Evolutionary conservation across 2,113 vertebrate genomes (phyloP).

Genomic region (Murina feae): DNA sequence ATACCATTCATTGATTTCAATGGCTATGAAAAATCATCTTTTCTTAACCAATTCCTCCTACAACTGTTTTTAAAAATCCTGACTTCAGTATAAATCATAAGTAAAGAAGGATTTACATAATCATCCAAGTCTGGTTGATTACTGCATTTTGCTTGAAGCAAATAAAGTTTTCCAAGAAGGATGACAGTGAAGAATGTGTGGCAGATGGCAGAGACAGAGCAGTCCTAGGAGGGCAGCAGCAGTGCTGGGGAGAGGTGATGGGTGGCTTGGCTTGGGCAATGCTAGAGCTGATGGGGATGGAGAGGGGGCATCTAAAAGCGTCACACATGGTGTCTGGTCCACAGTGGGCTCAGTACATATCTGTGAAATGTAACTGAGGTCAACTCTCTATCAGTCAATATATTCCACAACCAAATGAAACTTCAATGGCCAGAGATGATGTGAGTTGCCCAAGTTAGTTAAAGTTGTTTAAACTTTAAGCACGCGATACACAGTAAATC

Average conservation of each 20-base stretch:
- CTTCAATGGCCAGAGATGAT: background rate
- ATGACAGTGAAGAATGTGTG: background rate
- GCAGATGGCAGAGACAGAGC: background rate
- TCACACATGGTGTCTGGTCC: background rate
- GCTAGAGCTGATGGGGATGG: background rate
- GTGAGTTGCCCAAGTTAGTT: background rate
- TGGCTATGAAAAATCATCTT: background rate
- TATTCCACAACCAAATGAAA: background rate
- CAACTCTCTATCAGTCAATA: background rate
- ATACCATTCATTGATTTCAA: background rate
- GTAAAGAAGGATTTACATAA: background rate
- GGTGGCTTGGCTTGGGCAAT: background rate
- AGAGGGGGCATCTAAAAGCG: background rate
- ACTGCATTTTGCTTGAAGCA: background rate
- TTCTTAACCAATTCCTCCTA: background rate
- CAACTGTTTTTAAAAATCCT: background rate
- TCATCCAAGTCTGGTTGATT: background rate
- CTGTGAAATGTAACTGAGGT: background rate
- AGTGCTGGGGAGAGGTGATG: background rate
- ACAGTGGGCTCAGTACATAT: background rate
- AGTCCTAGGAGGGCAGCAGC: rapidly evolving
- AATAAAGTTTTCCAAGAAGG: background rate
- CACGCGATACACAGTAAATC: background rate
- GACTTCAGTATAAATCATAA: constrained; percentile 1
- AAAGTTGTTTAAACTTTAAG: background rate